A percentile compares a stretch with the other conserved stretches of the same genome.
Conservation (phyloP, 2,888 invertebrate genomes). For the Aplocera efformata region DNA sequence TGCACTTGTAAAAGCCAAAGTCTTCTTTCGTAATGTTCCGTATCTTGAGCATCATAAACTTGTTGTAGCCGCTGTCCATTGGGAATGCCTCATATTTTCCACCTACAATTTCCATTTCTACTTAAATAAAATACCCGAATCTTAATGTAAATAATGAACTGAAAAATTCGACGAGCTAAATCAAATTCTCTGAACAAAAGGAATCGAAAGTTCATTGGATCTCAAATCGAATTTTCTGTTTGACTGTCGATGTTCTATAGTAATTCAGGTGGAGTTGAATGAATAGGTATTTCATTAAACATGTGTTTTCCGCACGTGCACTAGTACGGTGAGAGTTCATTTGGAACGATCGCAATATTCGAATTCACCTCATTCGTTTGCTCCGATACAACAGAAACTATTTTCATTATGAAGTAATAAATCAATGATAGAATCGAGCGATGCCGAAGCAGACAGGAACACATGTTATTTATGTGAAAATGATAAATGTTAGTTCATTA, state of each 20-base stretch:
- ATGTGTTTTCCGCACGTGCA: constrained; percentile 42
- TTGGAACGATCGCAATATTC: constrained; percentile 26
- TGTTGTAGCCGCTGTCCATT: constrained; percentile 93
- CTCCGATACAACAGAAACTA: constrained; percentile 56
- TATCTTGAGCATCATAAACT: constrained; percentile 95
- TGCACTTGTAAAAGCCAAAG: constrained; percentile 94
- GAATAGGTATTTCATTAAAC: constrained; percentile 46
- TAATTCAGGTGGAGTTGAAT: constrained; percentile 12
- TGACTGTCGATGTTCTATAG: constrained; percentile 21
- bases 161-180: constrained; percentile 17
- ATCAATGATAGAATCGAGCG: constrained; percentile 70
- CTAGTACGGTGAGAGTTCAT: constrained; percentile 43
- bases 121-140: constrained; percentile 71
- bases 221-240: constrained; percentile 31
- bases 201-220: constrained; percentile 18
- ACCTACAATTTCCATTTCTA: constrained; percentile 87
- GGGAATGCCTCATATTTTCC: constrained; percentile 95
- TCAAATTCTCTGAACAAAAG: constrained; percentile 23
- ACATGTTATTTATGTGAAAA: constrained; percentile 63
- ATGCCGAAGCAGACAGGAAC: constrained; percentile 60
- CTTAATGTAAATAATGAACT: constrained; percentile 10
- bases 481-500: constrained; percentile 57
- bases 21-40: constrained; percentile 89
- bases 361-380: constrained; percentile 37
- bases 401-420: constrained; percentile 74